phyloP scores from a whole-genome alignment of 2,113 vertebrate genomes.

The Elachura formosa region DNA sequence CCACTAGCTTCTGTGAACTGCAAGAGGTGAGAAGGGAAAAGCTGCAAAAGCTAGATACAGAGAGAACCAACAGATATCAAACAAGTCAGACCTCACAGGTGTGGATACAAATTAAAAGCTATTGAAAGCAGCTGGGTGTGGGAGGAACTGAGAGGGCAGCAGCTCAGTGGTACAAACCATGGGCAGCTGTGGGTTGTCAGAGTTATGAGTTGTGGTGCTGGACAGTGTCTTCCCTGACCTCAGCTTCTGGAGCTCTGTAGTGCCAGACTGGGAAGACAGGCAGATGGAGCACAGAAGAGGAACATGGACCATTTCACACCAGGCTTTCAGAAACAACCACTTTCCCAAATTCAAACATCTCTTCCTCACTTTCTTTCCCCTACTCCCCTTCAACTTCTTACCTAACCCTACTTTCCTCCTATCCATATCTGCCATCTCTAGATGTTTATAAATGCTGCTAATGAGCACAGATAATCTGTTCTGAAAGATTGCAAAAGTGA shows the following conservation, averaged over 20 bases:
- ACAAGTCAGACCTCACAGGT: neutral
- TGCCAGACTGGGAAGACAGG: neutral
- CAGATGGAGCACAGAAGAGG: neutral
- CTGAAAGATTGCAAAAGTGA: neutral
- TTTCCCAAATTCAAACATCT: neutral
- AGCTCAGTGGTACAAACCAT: neutral
- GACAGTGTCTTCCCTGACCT: neutral
- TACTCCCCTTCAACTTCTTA: neutral
- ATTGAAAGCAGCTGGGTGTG: neutral
- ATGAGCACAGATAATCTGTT: neutral
- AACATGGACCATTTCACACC: fast-evolving
- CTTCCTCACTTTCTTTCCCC: neutral
- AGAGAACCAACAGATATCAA: neutral
- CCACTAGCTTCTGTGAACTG: fast-evolving
- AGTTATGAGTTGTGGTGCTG: fast-evolving
- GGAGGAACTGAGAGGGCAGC: neutral
- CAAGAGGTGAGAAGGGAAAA: neutral
- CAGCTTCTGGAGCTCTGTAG: fast-evolving
- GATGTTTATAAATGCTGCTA: neutral
- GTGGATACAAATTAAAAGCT: neutral
- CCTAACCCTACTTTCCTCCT: fast-evolving
- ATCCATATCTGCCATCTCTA: neutral
- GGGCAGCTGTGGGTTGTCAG: fast-evolving
- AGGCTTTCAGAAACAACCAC: neutral
- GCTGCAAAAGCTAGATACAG: neutral